Evolutionary conservation across 2,797 vertebrate species (phyloP).

Genomic region (Aulostomus chinensis): DNA sequence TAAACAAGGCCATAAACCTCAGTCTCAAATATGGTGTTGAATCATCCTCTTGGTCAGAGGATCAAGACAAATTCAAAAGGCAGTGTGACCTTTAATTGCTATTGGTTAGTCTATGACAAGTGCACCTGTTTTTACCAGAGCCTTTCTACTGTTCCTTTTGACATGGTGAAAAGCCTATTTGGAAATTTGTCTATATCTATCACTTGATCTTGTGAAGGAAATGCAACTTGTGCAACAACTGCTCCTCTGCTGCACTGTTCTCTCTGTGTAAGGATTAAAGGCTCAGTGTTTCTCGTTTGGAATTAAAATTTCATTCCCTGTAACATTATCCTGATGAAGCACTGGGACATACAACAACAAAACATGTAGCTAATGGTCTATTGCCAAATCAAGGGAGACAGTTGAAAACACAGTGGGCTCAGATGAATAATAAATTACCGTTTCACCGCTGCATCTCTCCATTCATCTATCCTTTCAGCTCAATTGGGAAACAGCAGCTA

Average conservation of each 20-base stretch:
- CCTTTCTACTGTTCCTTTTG: no score
- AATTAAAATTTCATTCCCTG: conserved; percentile 58
- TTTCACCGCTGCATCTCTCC: conserved; percentile 14
- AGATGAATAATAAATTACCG: conserved; percentile 63
- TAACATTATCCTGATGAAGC: conserved; percentile 33
- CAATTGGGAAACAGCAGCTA: conserved; percentile 15
- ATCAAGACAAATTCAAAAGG: conserved; percentile 8
- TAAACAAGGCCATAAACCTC: conserved; percentile 12
- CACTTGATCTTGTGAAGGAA: conserved; percentile 7
- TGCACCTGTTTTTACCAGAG: no score
- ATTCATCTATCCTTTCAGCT: conserved; percentile 12
- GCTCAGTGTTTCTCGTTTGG: conserved; percentile 24
- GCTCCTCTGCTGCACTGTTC: conserved; percentile 3
- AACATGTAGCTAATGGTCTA: conserved; percentile 44
- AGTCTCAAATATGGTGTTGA: conserved; percentile 6
- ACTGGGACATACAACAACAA: conserved; percentile 28
- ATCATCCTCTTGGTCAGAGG: conserved; percentile 20
- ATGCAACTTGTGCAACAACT: conserved; percentile 18
- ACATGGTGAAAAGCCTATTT: conserved; percentile 21
- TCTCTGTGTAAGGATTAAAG: conserved; percentile 43
- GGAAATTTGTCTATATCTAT: conserved; percentile 25
- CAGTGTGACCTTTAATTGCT: no score
- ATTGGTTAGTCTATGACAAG: no score
- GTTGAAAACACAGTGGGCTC: conserved; percentile 41
- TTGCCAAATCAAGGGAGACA: conserved; percentile 38